Percentiles rank a stretch among this genome's conserved stretches.
Conservation (phyloP, 2,797 vertebrate species). For the Protosalanx chinensis region DNA sequence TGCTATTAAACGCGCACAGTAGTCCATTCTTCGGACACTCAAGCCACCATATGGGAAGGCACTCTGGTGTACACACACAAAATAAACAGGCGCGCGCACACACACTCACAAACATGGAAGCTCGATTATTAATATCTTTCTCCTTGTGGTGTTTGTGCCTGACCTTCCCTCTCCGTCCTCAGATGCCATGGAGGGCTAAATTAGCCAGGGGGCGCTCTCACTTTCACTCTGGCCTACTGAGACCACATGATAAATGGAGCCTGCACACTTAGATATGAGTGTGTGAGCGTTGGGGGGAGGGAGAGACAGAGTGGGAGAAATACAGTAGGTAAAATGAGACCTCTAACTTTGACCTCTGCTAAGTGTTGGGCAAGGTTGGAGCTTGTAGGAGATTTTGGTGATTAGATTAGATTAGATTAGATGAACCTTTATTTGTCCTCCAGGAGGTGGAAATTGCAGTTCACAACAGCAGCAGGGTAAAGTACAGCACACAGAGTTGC, state of each 20-base stretch:
- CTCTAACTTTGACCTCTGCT: not conserved
- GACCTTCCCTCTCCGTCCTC: conserved; percentile 61
- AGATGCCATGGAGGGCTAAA: conserved; percentile 47
- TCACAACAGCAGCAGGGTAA: no score
- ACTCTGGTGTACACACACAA: not conserved
- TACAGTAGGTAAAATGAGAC: not conserved
- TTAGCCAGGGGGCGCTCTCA: conserved; percentile 59
- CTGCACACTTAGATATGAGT: conserved; percentile 22
- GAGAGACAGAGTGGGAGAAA: not conserved
- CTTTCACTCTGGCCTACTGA: conserved; percentile 39
- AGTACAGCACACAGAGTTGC: no score
- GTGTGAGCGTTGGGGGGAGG: conserved; percentile 1
- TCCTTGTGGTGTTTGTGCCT: conserved; percentile 57
- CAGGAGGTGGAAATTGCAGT: no score
- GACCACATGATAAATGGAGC: conserved; percentile 63
- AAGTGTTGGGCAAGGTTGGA: not conserved
- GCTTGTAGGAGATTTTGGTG: not conserved
- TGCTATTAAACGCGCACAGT: not conserved
- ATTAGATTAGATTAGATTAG: no score
- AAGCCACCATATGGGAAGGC: no score
- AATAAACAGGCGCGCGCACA: conserved; percentile 6
- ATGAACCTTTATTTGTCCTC: no score
- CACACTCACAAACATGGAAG: conserved; percentile 17
- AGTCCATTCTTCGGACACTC: not conserved
- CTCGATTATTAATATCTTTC: conserved; percentile 64